A percentile compares a stretch with the other conserved stretches of the same genome.
Evolutionary conservation across 2,797 vertebrate genomes (phyloP).

Genomic region (Ctenopoma kingsleyae): DNA sequence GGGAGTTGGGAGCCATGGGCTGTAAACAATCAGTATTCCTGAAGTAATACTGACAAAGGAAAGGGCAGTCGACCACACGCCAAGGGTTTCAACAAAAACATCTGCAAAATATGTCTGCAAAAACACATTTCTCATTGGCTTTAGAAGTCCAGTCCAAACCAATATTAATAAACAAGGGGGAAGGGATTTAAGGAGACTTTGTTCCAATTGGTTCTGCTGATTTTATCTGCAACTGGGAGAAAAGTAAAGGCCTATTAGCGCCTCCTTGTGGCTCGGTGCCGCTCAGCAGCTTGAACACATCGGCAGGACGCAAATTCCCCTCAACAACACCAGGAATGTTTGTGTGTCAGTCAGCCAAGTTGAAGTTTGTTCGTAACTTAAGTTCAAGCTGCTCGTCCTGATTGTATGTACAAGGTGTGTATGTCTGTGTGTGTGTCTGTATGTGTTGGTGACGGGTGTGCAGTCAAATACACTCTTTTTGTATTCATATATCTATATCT

Average conservation of each 20-base stretch:
- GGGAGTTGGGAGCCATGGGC: slow-evolving; percentile 81
- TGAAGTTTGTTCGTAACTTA: slow-evolving; percentile 50
- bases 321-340: slow-evolving; percentile 86
- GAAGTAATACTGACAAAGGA: slow-evolving; percentile 88
- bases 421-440: slow-evolving; percentile 60
- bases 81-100: slow-evolving; percentile 91
- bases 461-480: slow-evolving; percentile 82
- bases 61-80: slow-evolving; percentile 88
- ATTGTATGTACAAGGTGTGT: slow-evolving; percentile 89
- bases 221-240: slow-evolving; percentile 63
- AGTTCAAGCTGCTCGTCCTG: slow-evolving; percentile 74
- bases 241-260: slow-evolving; percentile 71
- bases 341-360: slow-evolving; percentile 74
- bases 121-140: slow-evolving; percentile 90
- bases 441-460: slow-evolving; percentile 71
- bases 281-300: slow-evolving; percentile 81
- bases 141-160: slow-evolving; percentile 88
- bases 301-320: slow-evolving; percentile 64
- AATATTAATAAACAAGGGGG: slow-evolving; percentile 42
- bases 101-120: slow-evolving; percentile 89
- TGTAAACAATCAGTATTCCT: slow-evolving; percentile 90
- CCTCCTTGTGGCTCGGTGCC: slow-evolving; percentile 75
- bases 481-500: slow-evolving; percentile 82
- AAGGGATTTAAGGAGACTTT: slow-evolving; percentile 48
- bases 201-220: slow-evolving; percentile 62